Base-by-base conservation (phyloP, 2,113 vertebrate species). In the Chroicocephalus ridibundus region DNA sequence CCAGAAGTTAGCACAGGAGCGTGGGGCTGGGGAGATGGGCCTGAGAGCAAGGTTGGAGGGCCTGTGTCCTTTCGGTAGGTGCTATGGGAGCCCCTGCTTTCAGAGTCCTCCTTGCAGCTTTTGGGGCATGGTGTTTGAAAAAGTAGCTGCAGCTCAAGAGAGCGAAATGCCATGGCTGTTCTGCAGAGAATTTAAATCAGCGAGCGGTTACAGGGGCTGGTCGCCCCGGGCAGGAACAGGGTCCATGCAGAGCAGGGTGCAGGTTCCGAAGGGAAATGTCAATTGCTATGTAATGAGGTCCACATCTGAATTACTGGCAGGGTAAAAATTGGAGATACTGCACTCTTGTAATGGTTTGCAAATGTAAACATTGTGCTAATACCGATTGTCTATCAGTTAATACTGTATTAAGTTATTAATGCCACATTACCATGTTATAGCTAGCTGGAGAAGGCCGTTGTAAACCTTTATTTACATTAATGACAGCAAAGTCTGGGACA, bases 111-210 rank as follows among this genome's bases (percentile, higher is more conserved):
- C 14, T 12, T 7, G 62, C 66, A 25, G 71, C 66, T 61, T n/a
- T 64, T 31, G 2, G 3, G 46, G 12, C 7, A 4, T 3, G 6
- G 17, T 8, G 6, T 46, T 31, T 29, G 15, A 26, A 78, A 25
- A 22, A 10, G 47, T 9, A 31, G 66, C 31, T 36, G 54, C 57
- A 42, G 62, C 20, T n/a, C 15, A 1, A 24, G 32, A 6, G 82
- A 54, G 40, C 1, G 0, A n/a, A 64, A 9, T 0, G 29, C 54
- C 22, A 0, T 1, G 54, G 36, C 22, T 74, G 16, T 25, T 65
- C 27, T 32, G 71, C 60, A 14, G 82, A 14, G 55, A 27, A 12
- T 32, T 61, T 3, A 20, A 29, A 18, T 61, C 22, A 3, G 36
- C 0, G 2, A 60, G 68, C 6, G 25, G 38, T 32, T 22, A 2